Conservation (phyloP, 2,797 vertebrate genomes). For the Phrynocephalus forsythii region DNA sequence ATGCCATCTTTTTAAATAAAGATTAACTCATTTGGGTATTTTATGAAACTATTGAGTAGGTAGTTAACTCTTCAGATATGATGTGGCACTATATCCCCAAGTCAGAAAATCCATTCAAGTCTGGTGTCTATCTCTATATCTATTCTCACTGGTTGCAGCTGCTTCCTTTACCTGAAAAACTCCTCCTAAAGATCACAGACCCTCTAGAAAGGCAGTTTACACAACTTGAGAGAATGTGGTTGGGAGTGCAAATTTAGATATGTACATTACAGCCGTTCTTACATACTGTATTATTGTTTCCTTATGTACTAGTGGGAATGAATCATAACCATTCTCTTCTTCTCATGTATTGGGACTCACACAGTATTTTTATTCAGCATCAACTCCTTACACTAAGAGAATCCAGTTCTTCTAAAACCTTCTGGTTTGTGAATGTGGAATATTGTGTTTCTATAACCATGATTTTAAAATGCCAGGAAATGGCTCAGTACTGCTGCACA, state of each 20-base stretch:
- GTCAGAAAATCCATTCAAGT: neutral
- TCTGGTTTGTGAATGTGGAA: too few species aligned
- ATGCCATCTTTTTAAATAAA: neutral
- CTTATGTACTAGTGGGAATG: neutral
- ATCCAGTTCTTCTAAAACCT: too few species aligned
- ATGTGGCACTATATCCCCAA: neutral
- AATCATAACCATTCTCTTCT: neutral
- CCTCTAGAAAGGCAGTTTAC: neutral
- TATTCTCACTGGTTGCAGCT: neutral
- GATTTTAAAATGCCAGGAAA: too few species aligned
- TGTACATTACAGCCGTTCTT: too few species aligned
- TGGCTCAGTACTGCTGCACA: too few species aligned
- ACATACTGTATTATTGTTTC: neutral
- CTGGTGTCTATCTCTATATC: neutral
- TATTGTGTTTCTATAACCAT: too few species aligned
- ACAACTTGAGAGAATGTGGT: neutral
- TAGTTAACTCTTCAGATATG: neutral
- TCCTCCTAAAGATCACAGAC: neutral
- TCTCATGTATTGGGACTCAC: neutral
- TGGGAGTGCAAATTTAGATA: neutral
- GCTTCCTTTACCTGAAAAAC: neutral
- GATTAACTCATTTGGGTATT: neutral
- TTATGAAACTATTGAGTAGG: neutral
- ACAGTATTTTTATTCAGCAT: neutral
- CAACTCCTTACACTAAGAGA: neutral